A percentile compares a stretch with the other conserved stretches of the same genome.
Conservation (phyloP, 2,888 invertebrate species). For the Trachelus stipa region DNA sequence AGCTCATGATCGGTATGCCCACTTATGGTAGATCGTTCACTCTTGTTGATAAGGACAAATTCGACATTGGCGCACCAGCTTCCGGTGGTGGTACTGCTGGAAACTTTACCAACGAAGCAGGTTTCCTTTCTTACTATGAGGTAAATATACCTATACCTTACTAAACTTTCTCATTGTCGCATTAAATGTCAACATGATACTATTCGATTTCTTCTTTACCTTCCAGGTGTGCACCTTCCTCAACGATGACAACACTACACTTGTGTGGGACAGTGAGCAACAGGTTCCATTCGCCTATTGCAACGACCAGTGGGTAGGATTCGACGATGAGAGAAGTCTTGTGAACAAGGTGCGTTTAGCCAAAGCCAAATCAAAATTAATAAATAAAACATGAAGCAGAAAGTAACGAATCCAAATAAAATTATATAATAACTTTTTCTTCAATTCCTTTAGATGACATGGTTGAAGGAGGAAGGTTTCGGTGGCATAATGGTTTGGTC, state of each 20-base stretch:
- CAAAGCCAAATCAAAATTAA: background rate
- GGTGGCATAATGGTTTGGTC: slow-evolving; percentile 99
- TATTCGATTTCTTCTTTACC: background rate
- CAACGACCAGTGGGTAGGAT: slow-evolving; percentile 93
- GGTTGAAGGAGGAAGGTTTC: slow-evolving; percentile 93
- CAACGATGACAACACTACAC: slow-evolving; percentile 88
- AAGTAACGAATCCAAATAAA: background rate
- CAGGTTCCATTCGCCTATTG: slow-evolving; percentile 95
- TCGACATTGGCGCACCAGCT: slow-evolving; percentile 92
- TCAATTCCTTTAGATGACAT: slow-evolving; percentile 78
- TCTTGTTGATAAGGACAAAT: slow-evolving; percentile 85
- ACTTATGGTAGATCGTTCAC: slow-evolving; percentile 94
- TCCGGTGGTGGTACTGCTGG: slow-evolving; percentile 88
- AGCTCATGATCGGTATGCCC: slow-evolving; percentile 94
- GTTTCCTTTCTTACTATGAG: slow-evolving; percentile 96
- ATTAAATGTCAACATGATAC: background rate
- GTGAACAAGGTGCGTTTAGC: slow-evolving; percentile 81
- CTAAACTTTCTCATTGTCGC: background rate
- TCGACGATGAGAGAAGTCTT: slow-evolving; percentile 91
- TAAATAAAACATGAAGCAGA: background rate
- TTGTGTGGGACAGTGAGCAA: slow-evolving; percentile 96
- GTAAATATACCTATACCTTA: slow-evolving; percentile 53
- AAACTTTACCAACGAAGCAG: slow-evolving; percentile 91
- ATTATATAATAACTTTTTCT: slow-evolving; percentile 1
- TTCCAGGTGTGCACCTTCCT: slow-evolving; percentile 86